These are phyloP conservation scores for Aleiodes leptofemur DNA, from an alignment of 2,888 invertebrate species.

Conservation along the genomic window DNA sequence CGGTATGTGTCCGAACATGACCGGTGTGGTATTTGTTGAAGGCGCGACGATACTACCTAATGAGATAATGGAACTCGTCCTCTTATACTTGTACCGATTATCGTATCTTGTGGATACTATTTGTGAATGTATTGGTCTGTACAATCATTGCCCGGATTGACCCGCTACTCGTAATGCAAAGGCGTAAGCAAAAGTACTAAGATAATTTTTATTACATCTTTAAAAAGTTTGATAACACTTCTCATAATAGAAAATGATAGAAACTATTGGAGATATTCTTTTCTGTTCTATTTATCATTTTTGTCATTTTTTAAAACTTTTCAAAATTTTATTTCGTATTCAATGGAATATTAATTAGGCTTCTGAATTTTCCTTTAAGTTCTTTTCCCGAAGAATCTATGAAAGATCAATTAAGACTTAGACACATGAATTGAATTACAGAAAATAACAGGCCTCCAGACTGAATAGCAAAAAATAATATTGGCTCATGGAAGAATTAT, in stretches of 20 bases:
- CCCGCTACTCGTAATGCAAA: slow-evolving; percentile 34
- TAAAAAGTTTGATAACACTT: background rate
- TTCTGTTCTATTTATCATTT: no score
- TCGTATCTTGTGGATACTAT: slow-evolving; percentile 24
- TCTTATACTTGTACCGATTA: slow-evolving; percentile 59
- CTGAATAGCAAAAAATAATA: no score
- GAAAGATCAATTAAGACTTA: no score
- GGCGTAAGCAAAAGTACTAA: slow-evolving; percentile 34
- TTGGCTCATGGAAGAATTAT: no score
- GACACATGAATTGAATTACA: no score
- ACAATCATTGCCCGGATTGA: slow-evolving; percentile 23
- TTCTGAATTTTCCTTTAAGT: no score
- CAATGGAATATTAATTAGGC: no score
- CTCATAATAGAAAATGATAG: background rate
- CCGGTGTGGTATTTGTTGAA: slow-evolving; percentile 23
- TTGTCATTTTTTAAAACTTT: no score
- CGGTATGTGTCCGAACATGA: slow-evolving; percentile 25
- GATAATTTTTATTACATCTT: background rate
- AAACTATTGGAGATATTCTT: background rate
- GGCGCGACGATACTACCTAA: slow-evolving; percentile 49
- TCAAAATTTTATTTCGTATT: no score
- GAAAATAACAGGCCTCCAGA: no score
- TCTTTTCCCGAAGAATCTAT: no score
- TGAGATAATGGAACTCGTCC: slow-evolving; percentile 55
- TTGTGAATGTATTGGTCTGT: slow-evolving; percentile 31